phyloP scores from a whole-genome alignment of 1,140 invertebrate species.

The Drosophila rhopaloa region DNA sequence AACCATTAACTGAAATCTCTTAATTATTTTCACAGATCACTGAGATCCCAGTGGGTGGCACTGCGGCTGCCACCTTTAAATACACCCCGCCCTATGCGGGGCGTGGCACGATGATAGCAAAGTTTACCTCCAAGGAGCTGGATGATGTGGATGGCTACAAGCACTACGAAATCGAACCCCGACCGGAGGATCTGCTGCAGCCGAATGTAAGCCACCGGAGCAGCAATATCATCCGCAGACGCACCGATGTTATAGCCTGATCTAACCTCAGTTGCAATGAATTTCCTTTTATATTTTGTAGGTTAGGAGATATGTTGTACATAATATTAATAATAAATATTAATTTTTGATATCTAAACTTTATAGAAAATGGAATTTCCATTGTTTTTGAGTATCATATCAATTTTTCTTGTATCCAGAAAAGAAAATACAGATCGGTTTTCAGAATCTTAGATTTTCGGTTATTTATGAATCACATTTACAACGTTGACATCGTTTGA shows the following conservation, averaged over 20 bases:
- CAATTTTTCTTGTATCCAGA: no score
- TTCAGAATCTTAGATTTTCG: no score
- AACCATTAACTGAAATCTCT: neutral
- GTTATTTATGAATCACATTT: no score
- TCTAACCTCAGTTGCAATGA: slow-evolving; percentile 14
- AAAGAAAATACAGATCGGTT: no score
- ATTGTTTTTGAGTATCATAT: no score
- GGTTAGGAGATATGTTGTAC: slow-evolving; percentile 48
- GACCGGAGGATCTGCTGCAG: slow-evolving; percentile 76
- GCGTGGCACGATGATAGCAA: slow-evolving; percentile 90
- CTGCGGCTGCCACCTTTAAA: slow-evolving; percentile 89
- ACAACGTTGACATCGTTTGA: no score
- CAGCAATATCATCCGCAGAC: slow-evolving; percentile 70
- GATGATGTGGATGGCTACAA: slow-evolving; percentile 93
- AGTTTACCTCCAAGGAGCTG: slow-evolving; percentile 92
- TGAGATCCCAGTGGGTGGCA: slow-evolving; percentile 87
- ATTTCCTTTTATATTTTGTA: slow-evolving; percentile 47
- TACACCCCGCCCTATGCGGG: slow-evolving; percentile 90
- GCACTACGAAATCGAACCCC: slow-evolving; percentile 86
- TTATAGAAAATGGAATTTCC: no score
- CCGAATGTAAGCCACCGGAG: slow-evolving; percentile 54
- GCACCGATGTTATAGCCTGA: slow-evolving; percentile 80
- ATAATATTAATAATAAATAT: slow-evolving; percentile 37
- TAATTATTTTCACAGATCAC: slow-evolving; percentile 47
- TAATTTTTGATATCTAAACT: slow-evolving; percentile 20